Conservation (phyloP, 2,797 vertebrate species). For the Poeciliopsis gracilis region DNA sequence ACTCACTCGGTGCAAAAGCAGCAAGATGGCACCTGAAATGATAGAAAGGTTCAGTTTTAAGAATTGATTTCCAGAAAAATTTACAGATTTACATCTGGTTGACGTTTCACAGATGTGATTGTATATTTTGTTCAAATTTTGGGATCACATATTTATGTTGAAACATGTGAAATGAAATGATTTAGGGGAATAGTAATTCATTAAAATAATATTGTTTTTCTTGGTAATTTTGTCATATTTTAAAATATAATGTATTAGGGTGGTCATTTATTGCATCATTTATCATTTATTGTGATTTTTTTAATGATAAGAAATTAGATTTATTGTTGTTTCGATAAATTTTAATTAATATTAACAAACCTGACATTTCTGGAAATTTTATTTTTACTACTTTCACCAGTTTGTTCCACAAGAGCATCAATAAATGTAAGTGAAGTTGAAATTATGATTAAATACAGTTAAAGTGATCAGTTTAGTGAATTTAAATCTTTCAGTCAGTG, state of each 20-base stretch:
- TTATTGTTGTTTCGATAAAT: too few relatives aligned
- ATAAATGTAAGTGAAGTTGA: too few relatives aligned
- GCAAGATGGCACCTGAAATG: background rate
- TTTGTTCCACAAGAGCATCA: too few relatives aligned
- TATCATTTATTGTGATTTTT: too few relatives aligned
- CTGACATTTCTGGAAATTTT: too few relatives aligned
- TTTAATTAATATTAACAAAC: too few relatives aligned
- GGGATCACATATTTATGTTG: background rate
- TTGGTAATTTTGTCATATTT: background rate
- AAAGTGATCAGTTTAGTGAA: too few relatives aligned
- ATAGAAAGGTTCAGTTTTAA: background rate
- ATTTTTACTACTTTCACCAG: too few relatives aligned
- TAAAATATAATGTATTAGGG: background rate
- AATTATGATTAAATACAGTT: too few relatives aligned
- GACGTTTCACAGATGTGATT: background rate
- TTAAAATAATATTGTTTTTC: background rate
- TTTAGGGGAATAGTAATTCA: background rate
- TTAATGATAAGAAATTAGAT: too few relatives aligned
- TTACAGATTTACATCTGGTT: background rate
- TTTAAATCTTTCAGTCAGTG: too few relatives aligned
- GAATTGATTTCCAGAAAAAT: background rate
- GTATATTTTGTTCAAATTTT: background rate
- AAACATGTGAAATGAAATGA: background rate
- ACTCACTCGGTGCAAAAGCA: slow-evolving; percentile 33
- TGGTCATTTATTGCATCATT: background rate